These are phyloP conservation scores for Ceyx erithaca DNA, from an alignment of 2,797 vertebrate species.

Conservation along the genomic window DNA sequence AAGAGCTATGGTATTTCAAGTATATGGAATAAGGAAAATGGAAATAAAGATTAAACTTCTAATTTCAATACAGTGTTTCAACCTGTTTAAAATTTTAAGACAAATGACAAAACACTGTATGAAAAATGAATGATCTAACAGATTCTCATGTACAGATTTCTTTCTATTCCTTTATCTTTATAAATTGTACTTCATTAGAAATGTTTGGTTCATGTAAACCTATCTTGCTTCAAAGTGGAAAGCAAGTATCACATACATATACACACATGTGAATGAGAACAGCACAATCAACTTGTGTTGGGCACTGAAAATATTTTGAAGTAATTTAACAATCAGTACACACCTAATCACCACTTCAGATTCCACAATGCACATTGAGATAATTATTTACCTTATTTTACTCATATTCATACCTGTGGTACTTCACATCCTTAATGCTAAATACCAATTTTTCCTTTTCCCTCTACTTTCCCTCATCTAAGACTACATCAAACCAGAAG, in stretches of 20 bases:
- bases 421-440: background rate
- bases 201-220: background rate
- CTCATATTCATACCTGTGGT: background rate
- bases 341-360: background rate
- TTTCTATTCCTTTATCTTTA: background rate
- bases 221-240: background rate
- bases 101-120: background rate
- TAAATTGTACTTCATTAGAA: background rate
- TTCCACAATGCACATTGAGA: fast-evolving
- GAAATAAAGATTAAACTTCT: background rate
- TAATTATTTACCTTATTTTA: background rate
- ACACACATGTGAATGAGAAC: background rate
- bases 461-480: background rate
- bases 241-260: background rate
- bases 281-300: background rate
- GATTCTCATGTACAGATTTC: background rate
- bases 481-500: background rate
- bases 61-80: background rate
- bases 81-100: background rate
- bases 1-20: background rate
- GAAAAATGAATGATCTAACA: background rate
- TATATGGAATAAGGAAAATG: background rate
- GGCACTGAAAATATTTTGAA: background rate
- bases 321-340: background rate
- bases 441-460: background rate